Evolutionary conservation across 1,140 invertebrate species (phyloP).

Genomic region (Drosophila sucinea): DNA sequence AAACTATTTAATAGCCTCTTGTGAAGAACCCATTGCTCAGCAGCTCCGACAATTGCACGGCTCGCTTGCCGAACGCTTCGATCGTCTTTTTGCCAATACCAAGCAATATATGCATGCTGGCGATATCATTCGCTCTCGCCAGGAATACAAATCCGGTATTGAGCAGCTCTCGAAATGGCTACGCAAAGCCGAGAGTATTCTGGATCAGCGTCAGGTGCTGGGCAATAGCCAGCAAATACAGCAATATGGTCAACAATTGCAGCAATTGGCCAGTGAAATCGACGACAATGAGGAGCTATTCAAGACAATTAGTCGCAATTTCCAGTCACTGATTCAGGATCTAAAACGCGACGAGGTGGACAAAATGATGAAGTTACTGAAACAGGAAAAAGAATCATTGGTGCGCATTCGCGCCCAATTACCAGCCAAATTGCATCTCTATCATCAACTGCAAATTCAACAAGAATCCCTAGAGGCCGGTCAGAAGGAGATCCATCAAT

Average conservation of each 20-base stretch:
- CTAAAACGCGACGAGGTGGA: conserved; percentile 95
- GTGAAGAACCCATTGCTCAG: conserved; percentile 90
- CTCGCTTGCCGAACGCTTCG: conserved; percentile 90
- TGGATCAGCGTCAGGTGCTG: conserved; percentile 86
- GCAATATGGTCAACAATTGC: conserved; percentile 90
- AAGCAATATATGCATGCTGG: conserved; percentile 94
- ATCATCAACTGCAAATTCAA: conserved; percentile 93
- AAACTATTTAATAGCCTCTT: conserved; percentile 94
- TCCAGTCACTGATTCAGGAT: conserved; percentile 95
- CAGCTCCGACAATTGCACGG: conserved; percentile 90
- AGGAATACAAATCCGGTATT: conserved; percentile 91
- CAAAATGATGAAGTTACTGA: conserved; percentile 93
- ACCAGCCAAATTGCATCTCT: conserved; percentile 90
- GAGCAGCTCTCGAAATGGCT: conserved; percentile 92
- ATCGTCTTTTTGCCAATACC: conserved; percentile 91
- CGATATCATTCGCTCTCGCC: conserved; percentile 91
- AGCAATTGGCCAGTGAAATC: conserved; percentile 91
- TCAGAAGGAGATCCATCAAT: conserved; percentile 91
- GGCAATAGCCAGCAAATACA: conserved; percentile 91
- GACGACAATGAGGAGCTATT: conserved; percentile 95
- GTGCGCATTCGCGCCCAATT: conserved; percentile 92
- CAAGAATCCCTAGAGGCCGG: conserved; percentile 95
- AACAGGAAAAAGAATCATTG: conserved; percentile 94
- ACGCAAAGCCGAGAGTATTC: conserved; percentile 88
- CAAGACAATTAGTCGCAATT: conserved; percentile 94